Percentiles rank a stretch among this genome's conserved stretches.
These are phyloP conservation scores for Ophiothrix spiculata DNA, from an alignment of 35 echinoderm and acorn worm species.

Conservation along the genomic window DNA sequence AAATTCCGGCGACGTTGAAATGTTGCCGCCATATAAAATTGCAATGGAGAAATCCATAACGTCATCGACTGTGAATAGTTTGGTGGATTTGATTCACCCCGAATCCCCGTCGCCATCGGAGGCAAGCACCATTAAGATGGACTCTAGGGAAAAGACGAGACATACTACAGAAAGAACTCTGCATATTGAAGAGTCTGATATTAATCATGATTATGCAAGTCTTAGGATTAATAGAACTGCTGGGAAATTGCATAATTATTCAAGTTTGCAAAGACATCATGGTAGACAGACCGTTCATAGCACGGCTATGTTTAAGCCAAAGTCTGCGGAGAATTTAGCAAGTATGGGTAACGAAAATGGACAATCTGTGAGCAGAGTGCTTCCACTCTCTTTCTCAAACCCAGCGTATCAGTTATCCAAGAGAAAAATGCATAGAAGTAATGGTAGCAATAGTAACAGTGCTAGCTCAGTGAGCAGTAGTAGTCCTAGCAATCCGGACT, in stretches of 20 bases:
- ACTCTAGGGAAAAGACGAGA: not conserved
- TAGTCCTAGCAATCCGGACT: slow-evolving; percentile 45
- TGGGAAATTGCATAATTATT: not conserved
- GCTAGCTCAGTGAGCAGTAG: slow-evolving; percentile 75
- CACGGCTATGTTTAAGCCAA: slow-evolving; percentile 35
- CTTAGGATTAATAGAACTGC: slow-evolving; percentile 29
- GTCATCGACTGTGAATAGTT: slow-evolving; percentile 69
- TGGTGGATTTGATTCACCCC: slow-evolving; percentile 89
- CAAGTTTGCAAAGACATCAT: not conserved
- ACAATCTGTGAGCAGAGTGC: not conserved
- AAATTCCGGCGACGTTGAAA: slow-evolving; percentile 65
- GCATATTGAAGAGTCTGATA: slow-evolving; percentile 7
- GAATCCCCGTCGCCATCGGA: slow-evolving; percentile 22
- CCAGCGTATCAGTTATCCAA: slow-evolving; percentile 78
- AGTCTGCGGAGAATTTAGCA: not conserved
- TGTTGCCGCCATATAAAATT: slow-evolving; percentile 82
- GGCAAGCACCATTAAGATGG: slow-evolving; percentile 13
- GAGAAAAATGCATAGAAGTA: slow-evolving; percentile 40
- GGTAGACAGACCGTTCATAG: slow-evolving; percentile 24
- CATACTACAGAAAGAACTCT: slow-evolving; percentile 23
- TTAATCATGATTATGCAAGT: slow-evolving; percentile 4
- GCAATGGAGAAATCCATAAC: slow-evolving; percentile 77
- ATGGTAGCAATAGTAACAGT: slow-evolving; percentile 62
- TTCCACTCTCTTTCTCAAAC: slow-evolving; percentile 90
- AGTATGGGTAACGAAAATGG: not conserved